Percentiles rank a stretch among this genome's conserved stretches.
phyloP scores from a whole-genome alignment of 2,888 invertebrate species.

The Corythucha ciliata region DNA sequence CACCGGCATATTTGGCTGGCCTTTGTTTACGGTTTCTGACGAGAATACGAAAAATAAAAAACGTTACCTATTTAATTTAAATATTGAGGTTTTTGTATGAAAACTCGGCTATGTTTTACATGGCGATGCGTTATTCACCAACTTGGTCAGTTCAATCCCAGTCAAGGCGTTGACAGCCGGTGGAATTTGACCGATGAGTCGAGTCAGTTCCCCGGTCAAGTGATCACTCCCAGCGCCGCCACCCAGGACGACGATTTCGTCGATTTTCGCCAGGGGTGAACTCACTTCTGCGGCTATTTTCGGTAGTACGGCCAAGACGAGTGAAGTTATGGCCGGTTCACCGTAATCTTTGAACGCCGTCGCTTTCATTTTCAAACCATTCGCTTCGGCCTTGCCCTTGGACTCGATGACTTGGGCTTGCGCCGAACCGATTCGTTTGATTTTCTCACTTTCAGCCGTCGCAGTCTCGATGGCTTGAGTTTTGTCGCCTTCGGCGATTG shows the following conservation, averaged over 20 bases:
- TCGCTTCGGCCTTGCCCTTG: constrained; percentile 90
- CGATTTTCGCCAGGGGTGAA: constrained; percentile 87
- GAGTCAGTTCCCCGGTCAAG: constrained; percentile 71
- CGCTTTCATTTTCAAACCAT: constrained; percentile 89
- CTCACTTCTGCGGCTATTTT: constrained; percentile 96
- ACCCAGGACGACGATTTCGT: constrained; percentile 87
- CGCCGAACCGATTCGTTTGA: constrained; percentile 78
- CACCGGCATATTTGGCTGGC: no score
- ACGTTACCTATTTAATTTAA: no score
- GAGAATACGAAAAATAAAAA: no score
- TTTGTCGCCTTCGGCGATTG: constrained; percentile 85
- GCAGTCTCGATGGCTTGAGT: constrained; percentile 85
- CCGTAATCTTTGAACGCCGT: constrained; percentile 91
- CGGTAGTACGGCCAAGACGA: constrained; percentile 84
- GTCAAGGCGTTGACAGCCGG: constrained; percentile 89
- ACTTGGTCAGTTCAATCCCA: constrained; percentile 80
- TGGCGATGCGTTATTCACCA: no score
- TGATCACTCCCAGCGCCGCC: constrained; percentile 70
- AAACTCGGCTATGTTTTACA: no score
- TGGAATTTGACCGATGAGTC: constrained; percentile 79
- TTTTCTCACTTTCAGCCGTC: constrained; percentile 83
- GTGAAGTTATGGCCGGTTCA: constrained; percentile 86
- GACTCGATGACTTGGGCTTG: constrained; percentile 82
- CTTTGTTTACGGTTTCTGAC: no score
- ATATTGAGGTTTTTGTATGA: no score